A percentile compares a stretch with the other conserved stretches of the same genome.
phyloP scores from a whole-genome alignment of 2,797 vertebrate species.

The Eospalax fontanierii region DNA sequence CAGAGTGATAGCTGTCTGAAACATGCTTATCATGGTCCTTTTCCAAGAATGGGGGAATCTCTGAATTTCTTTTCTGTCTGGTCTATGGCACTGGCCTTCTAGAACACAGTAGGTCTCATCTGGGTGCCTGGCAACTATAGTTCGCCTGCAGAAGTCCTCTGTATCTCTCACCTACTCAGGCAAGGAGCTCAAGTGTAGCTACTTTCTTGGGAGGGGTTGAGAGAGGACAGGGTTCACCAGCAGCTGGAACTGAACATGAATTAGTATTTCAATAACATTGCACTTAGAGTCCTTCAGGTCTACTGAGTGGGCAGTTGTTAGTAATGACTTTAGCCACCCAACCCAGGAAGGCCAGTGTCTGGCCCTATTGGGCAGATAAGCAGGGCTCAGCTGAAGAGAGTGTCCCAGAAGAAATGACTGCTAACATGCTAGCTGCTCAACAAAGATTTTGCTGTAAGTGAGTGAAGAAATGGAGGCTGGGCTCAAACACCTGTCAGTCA shows the following conservation, averaged over 20 bases:
- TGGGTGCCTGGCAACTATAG: background rate
- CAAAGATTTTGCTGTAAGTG: background rate
- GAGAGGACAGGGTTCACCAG: background rate
- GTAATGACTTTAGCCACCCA: background rate
- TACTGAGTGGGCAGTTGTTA: background rate
- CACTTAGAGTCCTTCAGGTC: background rate
- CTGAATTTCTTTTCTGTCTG: background rate
- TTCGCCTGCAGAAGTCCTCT: background rate
- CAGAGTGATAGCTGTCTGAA: slow-evolving; percentile 90
- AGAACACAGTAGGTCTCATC: background rate
- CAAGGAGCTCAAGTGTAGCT: background rate
- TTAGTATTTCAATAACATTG: background rate
- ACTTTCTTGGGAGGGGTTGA: background rate
- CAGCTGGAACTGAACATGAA: background rate
- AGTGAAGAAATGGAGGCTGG: background rate
- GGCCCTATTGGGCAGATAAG: background rate
- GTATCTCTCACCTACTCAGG: background rate
- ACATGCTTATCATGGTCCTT: background rate
- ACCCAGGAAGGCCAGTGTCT: background rate
- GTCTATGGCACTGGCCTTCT: no score
- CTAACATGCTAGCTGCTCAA: background rate
- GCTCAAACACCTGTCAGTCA: background rate
- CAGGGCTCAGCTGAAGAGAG: background rate
- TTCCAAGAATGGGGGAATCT: background rate
- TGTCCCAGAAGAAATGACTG: background rate